Percentiles rank a stretch among this genome's conserved stretches.
phyloP scores from a whole-genome alignment of 2,888 invertebrate genomes.

The Eutolmus rufibarbis region DNA sequence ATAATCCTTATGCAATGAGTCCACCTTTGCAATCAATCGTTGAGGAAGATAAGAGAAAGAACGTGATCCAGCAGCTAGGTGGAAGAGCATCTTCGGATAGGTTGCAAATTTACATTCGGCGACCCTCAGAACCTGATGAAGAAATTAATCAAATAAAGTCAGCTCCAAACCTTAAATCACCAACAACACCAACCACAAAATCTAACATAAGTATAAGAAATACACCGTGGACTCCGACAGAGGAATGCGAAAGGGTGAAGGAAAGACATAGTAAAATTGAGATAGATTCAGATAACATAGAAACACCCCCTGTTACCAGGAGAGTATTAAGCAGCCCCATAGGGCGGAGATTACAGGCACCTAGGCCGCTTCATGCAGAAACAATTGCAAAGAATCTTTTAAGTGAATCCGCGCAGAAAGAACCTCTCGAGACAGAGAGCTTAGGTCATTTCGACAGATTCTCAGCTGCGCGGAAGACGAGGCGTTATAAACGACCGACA shows the following conservation, averaged over 20 bases:
- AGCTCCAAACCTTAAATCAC: not conserved
- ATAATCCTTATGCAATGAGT: slow-evolving; percentile 60
- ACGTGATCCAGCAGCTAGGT: slow-evolving; percentile 67
- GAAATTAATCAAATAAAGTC: not conserved
- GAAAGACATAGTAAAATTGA: slow-evolving; percentile 73
- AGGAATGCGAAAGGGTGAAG: slow-evolving; percentile 52
- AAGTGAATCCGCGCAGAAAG: slow-evolving; percentile 51
- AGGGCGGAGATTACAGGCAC: slow-evolving; percentile 10
- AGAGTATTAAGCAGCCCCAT: slow-evolving; percentile 66
- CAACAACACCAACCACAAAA: slow-evolving; percentile 44
- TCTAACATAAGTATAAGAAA: slow-evolving; percentile 10
- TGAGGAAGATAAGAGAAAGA: slow-evolving; percentile 70
- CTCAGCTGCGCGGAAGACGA: slow-evolving; percentile 80
- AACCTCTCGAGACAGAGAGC: slow-evolving; percentile 61
- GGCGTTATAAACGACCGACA: slow-evolving; percentile 76
- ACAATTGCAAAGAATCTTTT: not conserved
- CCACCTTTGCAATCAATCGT: slow-evolving; percentile 66
- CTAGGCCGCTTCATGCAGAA: slow-evolving; percentile 18
- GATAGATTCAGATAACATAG: slow-evolving; percentile 89
- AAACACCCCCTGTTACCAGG: slow-evolving; percentile 85
- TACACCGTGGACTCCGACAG: not conserved
- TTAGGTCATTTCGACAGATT: slow-evolving; percentile 83
- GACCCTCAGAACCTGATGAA: slow-evolving; percentile 58
- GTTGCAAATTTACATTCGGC: slow-evolving; percentile 68
- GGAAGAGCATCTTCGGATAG: slow-evolving; percentile 65